These are phyloP conservation scores for Drosophila albomicans DNA, from an alignment of 1,140 invertebrate species.

Conservation along the genomic window DNA sequence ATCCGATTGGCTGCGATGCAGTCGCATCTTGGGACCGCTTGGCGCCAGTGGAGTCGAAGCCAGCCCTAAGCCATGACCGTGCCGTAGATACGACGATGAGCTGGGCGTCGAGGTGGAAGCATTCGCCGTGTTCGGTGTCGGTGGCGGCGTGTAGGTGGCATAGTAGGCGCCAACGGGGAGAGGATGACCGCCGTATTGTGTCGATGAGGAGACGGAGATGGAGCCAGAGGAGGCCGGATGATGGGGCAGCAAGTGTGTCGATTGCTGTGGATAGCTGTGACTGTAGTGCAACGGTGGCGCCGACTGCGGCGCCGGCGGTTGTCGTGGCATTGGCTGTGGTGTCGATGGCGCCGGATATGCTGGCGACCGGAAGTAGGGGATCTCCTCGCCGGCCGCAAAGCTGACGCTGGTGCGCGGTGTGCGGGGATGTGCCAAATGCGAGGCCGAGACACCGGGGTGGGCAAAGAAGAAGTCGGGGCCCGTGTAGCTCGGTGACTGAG, in stretches of 20 bases:
- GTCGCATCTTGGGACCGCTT: slow-evolving; percentile 70
- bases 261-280: slow-evolving; percentile 72
- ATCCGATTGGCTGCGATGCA: slow-evolving; percentile 81
- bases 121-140: slow-evolving; percentile 75
- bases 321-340: slow-evolving; percentile 68
- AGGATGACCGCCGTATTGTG: slow-evolving; percentile 26
- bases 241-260: slow-evolving; percentile 66
- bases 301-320: slow-evolving; percentile 72
- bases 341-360: slow-evolving; percentile 67
- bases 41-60: slow-evolving; percentile 63
- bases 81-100: slow-evolving; percentile 52
- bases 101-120: slow-evolving; percentile 55
- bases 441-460: slow-evolving; percentile 39
- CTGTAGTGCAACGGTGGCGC: slow-evolving; percentile 78
- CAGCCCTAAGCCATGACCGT: slow-evolving; percentile 51
- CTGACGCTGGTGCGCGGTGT: slow-evolving; percentile 77
- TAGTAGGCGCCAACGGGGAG: slow-evolving; percentile 57
- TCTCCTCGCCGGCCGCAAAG: slow-evolving; percentile 75
- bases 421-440: slow-evolving; percentile 41
- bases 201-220: no score
- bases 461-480: slow-evolving; percentile 78
- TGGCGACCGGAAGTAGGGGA: slow-evolving; percentile 74
- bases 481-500: slow-evolving; percentile 57
- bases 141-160: slow-evolving; percentile 79
- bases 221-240: slow-evolving; percentile 42